Base-by-base conservation (phyloP, 2,888 invertebrate genomes). In the Drosophila nigricruria region DNA sequence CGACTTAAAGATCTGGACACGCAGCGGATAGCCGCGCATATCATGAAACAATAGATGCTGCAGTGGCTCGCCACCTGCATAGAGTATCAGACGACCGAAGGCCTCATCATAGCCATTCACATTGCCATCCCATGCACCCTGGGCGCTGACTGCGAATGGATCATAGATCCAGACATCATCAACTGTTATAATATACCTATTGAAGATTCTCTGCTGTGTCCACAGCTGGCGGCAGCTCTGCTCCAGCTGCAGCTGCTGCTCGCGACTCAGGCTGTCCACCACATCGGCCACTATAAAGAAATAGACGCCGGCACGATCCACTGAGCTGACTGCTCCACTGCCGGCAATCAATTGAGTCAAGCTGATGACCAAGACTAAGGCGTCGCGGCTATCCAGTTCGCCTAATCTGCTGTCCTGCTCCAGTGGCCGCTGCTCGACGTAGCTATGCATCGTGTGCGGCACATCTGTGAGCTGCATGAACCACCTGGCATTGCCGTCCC, bases 1-100 rank as follows among this genome's bases (percentile, higher is more conserved):
- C 0, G 93, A 93, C 67, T 75, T 83, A 61, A 93, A 93, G 36
- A 92, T 85, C 73, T 93, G 92, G 30, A 92, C 75, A n/a, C 90
- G 84, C 52, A 93, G 9, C 4, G 93, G 92, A 88, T 93, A 93
- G 4, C 92, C 91, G 16, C 85, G 88, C 88, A 93, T 89, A 36
- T 93, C 72, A 16, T 83, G 81, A 59, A 93, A 92, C 23, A 92
- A 47, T 3, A 82, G 57, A 1, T 38, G 69, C 30, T 75, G 70
- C 50, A 92, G 38, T 0, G 82, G 57, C 25, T 77, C 69, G 3
- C 73, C 56, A 0, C 79, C 85, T 4, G n/a, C 36, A 34, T 89
- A 90, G 5, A 66, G 53, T 10, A 86, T 58, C 12, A 92, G 65
- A 16, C 79, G 79, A 0, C 92, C 92, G 53, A 79, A 83, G 3